Percentiles rank a stretch among this genome's conserved stretches.
Conservation (phyloP, 30 jellyfish, hydroid and myxozoan genomes). For the Aurelia aurita complex sp. Pacific region DNA sequence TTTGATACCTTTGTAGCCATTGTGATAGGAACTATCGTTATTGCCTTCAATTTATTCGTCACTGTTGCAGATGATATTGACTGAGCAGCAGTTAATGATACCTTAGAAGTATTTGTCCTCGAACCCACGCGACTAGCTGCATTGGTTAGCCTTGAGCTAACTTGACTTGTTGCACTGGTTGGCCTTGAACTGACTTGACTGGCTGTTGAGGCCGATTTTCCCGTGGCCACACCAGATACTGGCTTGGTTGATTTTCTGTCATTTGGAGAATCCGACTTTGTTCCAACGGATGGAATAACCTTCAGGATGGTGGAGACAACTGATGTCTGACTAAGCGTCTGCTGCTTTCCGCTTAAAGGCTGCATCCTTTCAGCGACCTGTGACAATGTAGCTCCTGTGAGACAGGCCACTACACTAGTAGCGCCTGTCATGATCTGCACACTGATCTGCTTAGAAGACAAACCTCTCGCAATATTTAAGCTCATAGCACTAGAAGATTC, state of each 20-base stretch:
- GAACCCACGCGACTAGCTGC: background rate
- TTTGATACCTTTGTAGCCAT: background rate
- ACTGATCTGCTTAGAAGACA: conserved; percentile 24
- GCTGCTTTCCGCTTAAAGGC: conserved; percentile 19
- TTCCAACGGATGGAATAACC: conserved; percentile 48
- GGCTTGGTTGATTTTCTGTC: background rate
- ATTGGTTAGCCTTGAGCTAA: background rate
- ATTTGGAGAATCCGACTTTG: conserved; percentile 5
- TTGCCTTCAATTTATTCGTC: background rate
- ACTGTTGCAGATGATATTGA: too few species aligned
- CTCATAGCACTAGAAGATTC: background rate
- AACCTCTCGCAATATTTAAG: background rate
- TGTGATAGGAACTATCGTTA: background rate
- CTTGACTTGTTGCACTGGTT: background rate
- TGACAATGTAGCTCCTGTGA: conserved; percentile 40
- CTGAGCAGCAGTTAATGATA: background rate
- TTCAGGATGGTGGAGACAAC: conserved; percentile 47
- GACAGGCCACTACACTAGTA: conserved; percentile 37
- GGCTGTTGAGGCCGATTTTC: background rate
- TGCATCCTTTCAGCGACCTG: conserved; percentile 30
- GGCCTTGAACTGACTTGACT: background rate
- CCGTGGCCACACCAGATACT: background rate
- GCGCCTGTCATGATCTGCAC: conserved; percentile 40
- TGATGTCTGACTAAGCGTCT: conserved; percentile 29
- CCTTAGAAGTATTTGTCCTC: background rate